Evolutionary conservation across 2,888 invertebrate species (phyloP).

Genomic region (Sphaerophoria rueppellii): DNA sequence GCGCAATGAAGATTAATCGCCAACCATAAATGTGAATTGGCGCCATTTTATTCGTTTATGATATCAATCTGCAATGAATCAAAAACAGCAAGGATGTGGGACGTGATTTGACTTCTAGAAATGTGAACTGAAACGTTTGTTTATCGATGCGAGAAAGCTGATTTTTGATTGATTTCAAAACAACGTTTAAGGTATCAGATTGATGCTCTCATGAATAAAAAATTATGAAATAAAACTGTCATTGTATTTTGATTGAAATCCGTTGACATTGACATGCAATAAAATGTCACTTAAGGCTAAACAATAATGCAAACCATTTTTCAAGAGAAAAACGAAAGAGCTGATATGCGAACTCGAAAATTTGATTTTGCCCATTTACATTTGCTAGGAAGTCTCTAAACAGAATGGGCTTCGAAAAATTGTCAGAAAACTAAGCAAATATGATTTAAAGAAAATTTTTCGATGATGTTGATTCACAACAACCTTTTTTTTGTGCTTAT

Average conservation of each 20-base stretch:
- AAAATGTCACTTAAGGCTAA: not conserved
- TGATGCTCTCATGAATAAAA: not conserved
- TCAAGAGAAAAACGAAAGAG: conserved; percentile 3
- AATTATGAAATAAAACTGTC: not conserved
- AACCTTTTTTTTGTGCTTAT: too few relatives aligned
- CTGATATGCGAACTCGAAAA: not conserved
- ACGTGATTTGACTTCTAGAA: conserved; percentile 18
- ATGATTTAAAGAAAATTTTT: too few relatives aligned
- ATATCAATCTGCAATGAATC: not conserved
- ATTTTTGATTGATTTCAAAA: not conserved
- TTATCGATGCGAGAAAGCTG: conserved; percentile 27
- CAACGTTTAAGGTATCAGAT: not conserved
- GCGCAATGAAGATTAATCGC: conserved; percentile 10
- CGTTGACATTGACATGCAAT: not conserved
- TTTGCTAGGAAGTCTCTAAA: not conserved
- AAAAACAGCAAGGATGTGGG: not conserved
- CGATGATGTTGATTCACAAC: too few relatives aligned
- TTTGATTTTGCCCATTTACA: not conserved
- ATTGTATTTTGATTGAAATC: not conserved
- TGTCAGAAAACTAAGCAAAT: too few relatives aligned
- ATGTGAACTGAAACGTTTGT: not conserved
- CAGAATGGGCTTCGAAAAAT: too few relatives aligned
- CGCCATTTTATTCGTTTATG: conserved; percentile 1
- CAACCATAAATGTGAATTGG: conserved; percentile 21
- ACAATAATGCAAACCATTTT: not conserved